phyloP scores from a whole-genome alignment of 2,888 invertebrate genomes.

The Phorcus lineatus region DNA sequence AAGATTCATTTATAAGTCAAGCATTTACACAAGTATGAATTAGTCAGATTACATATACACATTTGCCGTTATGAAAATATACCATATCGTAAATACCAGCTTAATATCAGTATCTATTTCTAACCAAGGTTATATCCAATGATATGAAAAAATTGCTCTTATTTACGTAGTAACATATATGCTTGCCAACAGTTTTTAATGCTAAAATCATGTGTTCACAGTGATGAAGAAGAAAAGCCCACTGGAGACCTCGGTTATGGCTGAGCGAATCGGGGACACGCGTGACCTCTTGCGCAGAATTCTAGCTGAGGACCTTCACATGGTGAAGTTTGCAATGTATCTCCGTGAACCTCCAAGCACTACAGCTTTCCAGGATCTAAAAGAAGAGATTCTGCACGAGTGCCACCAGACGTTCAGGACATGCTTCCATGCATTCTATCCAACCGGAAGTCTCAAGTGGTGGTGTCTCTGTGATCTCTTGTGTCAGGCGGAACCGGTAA shows the following conservation, averaged over 20 bases:
- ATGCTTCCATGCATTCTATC: constrained; percentile 97
- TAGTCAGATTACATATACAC: no score
- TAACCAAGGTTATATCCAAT: no score
- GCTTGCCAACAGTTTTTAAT: no score
- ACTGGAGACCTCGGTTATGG: constrained; percentile 85
- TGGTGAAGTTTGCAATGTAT: constrained; percentile 48
- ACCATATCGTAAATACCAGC: no score
- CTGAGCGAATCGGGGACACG: constrained; percentile 90
- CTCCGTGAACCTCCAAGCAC: constrained; percentile 51
- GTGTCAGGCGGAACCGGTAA: constrained; percentile 68
- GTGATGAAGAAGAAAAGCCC: constrained; percentile 60
- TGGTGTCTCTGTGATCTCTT: constrained; percentile 86
- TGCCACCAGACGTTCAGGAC: constrained; percentile 92
- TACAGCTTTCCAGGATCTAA: constrained; percentile 55
- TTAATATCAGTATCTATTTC: no score
- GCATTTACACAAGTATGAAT: no score
- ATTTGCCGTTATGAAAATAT: no score
- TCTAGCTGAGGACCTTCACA: constrained; percentile 81
- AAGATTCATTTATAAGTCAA: no score
- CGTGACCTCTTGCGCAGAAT: constrained; percentile 88
- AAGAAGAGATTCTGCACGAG: constrained; percentile 86
- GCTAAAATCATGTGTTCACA: constrained; percentile 3
- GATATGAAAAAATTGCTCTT: no score
- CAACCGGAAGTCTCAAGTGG: constrained; percentile 94
- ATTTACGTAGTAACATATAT: no score